phyloP scores from a whole-genome alignment of 2,888 invertebrate genomes.

The Doris montereyensis region DNA sequence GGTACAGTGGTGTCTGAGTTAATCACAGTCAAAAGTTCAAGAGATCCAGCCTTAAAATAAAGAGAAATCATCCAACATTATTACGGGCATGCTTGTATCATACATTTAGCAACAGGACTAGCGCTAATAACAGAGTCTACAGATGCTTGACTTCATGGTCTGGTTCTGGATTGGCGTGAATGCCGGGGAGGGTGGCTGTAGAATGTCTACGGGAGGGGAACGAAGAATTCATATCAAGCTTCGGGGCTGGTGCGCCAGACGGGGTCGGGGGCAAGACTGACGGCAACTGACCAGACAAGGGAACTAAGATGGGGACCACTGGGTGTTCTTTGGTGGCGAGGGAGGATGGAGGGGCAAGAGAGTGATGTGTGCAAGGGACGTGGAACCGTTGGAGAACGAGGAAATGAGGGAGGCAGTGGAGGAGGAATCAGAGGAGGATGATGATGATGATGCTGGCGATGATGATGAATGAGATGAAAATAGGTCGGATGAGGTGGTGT shows the following conservation, averaged over 20 bases:
- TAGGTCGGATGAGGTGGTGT: conserved; percentile 30
- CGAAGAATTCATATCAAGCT: not conserved
- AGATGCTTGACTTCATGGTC: conserved; percentile 42
- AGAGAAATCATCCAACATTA: no score
- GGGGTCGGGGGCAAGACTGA: conserved; percentile 29
- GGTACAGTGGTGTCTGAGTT: no score
- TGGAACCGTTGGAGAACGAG: conserved; percentile 14
- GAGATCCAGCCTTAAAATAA: no score
- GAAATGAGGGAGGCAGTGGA: conserved; percentile 25
- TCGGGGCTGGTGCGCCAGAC: conserved; percentile 28
- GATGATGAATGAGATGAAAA: not conserved
- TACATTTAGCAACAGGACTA: no score
- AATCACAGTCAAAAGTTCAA: no score
- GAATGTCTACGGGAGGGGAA: conserved; percentile 1
- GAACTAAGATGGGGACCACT: conserved; percentile 17
- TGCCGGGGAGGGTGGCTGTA: conserved; percentile 23
- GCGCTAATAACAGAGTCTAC: conserved; percentile 21
- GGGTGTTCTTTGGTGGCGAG: not conserved
- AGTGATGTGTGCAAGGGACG: conserved; percentile 18
- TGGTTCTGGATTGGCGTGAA: conserved; percentile 19
- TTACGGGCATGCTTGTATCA: no score
- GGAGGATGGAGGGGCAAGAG: conserved; percentile 34
- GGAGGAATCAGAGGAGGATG: conserved; percentile 47
- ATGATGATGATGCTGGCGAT: conserved; percentile 24
- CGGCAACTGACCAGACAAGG: conserved; percentile 16